Evolutionary conservation across 2,113 vertebrate genomes (phyloP), one percentile per base, ranked within the genome.

Genomic region (Gymnorhina tibicen): DNA sequence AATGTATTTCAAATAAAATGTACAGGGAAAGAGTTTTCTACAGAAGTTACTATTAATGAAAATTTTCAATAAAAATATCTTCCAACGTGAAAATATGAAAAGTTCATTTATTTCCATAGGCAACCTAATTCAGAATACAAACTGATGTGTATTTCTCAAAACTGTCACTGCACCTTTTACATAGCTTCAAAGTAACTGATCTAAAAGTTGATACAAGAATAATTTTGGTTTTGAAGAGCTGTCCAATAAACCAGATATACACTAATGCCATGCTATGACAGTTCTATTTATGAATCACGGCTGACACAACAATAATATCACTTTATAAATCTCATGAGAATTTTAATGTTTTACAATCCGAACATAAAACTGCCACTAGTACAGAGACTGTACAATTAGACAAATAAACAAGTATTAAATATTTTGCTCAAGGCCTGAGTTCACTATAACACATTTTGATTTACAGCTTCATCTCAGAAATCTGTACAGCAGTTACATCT

Each of bases 181-280:
- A 97, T 80, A 73, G 91, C 95, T 97, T 97, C 95, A 95, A 96
- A 95, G 97, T 91, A 98, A 97, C 95, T 83, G 76, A 96, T 97
- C 97, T 96, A 95, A 95, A 97, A 97, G 95, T 95, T 95, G 35
- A 97, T 98, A 98, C 88, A 98, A 98, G 98, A 98, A 98, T 98
- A 98, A 89, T 98, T 97, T 97, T 96, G 91, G 28, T 95, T 85
- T 95, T 97, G 83, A 95, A 96, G 85, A 96, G 74, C 47, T 91
- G 69, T 72, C 66, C 75, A 82, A 79, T 94, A 93, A 95, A 96
- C 81, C 9, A 1, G 79, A 83, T 89, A 92, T 49, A 95, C 67
- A 95, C 56, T 83, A 94, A 96, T 92, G 88, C 85, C 97, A 97
- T 97, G 95, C 97, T 92, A 94, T 80, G 90, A 94, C 53, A 75